Conservation (phyloP, 2,113 vertebrate species). For the Melanocharis versteri region DNA sequence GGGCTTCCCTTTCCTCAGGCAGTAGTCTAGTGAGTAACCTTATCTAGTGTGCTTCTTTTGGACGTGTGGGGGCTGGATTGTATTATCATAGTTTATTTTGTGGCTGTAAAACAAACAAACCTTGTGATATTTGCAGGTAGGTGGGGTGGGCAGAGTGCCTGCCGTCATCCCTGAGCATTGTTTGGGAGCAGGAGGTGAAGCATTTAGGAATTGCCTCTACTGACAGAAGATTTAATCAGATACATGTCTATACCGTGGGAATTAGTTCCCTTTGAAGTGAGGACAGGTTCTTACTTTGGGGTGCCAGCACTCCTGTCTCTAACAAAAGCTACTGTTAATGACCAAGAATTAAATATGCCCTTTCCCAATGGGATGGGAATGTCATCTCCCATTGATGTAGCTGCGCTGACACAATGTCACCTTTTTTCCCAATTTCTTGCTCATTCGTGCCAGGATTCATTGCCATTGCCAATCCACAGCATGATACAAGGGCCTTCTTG, state of each 20-base stretch:
- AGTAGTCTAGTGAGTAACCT: neutral
- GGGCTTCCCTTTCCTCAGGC: constrained; percentile 34
- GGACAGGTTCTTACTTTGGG: neutral
- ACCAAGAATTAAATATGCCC: neutral
- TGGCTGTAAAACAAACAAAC: constrained; percentile 3
- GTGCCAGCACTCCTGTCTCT: neutral
- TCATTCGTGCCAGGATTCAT: neutral
- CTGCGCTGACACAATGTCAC: neutral
- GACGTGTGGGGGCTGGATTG: neutral
- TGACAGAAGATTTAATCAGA: neutral
- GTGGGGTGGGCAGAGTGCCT: neutral
- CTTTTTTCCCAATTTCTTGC: neutral
- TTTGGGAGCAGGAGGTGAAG: neutral
- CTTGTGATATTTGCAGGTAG: neutral
- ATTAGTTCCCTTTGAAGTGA: neutral
- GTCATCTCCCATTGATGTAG: neutral
- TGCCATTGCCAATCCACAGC: neutral
- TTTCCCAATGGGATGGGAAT: neutral
- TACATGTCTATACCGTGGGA: accelerated
- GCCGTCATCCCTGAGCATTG: neutral
- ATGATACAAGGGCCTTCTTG: neutral
- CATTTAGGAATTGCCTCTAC: neutral
- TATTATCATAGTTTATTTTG: constrained; percentile 11
- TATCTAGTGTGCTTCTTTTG: neutral
- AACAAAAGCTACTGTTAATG: neutral